These are phyloP conservation scores for Limnephilus rhombicus DNA, from an alignment of 2,888 invertebrate genomes.

Conservation along the genomic window DNA sequence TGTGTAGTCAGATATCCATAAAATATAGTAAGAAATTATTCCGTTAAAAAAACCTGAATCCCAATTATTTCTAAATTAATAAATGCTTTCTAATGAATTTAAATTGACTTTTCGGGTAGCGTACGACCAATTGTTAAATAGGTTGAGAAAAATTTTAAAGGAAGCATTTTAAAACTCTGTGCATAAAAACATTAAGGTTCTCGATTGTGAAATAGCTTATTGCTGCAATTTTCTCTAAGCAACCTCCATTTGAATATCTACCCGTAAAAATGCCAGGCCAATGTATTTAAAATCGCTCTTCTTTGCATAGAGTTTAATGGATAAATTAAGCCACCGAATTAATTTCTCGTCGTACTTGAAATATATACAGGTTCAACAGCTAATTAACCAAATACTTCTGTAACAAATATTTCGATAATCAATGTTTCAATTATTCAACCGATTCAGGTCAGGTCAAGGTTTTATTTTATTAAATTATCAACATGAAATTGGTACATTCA, in stretches of 20 bases:
- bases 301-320: neutral
- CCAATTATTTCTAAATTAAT: neutral
- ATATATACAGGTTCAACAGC: neutral
- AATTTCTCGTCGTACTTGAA: neutral
- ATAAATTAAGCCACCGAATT: too few relatives aligned
- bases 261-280: neutral
- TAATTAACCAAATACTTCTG: neutral
- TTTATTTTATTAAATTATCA: neutral
- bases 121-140: neutral
- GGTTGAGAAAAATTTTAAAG: neutral
- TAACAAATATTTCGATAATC: neutral
- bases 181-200: too few relatives aligned
- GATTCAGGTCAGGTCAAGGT: neutral
- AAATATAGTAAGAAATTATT: too few relatives aligned
- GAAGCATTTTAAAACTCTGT: too few relatives aligned
- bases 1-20: too few relatives aligned
- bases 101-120: neutral
- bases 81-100: neutral
- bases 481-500: neutral
- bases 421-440: neutral
- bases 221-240: too few relatives aligned
- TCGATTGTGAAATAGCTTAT: too few relatives aligned
- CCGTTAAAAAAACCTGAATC: too few relatives aligned
- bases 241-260: too few relatives aligned
- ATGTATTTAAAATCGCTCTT: neutral